Base-by-base conservation (phyloP, 1,140 invertebrate species). In the Probaryconus sp. region DNA sequence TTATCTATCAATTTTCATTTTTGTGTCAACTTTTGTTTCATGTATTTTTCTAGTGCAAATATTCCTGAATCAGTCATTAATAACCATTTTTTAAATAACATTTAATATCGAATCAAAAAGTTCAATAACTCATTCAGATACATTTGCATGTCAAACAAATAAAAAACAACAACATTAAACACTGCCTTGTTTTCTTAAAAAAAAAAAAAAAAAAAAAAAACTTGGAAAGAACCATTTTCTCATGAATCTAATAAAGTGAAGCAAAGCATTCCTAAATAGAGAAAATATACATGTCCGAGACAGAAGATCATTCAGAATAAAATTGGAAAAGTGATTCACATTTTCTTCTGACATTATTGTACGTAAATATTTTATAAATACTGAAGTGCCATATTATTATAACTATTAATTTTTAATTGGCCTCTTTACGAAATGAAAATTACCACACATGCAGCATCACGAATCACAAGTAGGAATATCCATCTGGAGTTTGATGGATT, bases 371-470 rank as follows among this genome's bases (percentile, higher is more conserved):
- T n/a, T n/a, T n/a, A n/a, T n/a, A n/a, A n/a, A n/a, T n/a, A n/a
- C n/a, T n/a, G n/a, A n/a, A n/a, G n/a, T n/a, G n/a, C n/a, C n/a
- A n/a, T n/a, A n/a, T n/a, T n/a, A n/a, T n/a, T n/a, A n/a, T n/a
- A n/a, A n/a, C n/a, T n/a, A n/a, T n/a, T n/a, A n/a, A n/a, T n/a
- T n/a, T n/a, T n/a, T n/a, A n/a, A n/a, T n/a, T n/a, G n/a, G n/a
- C n/a, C n/a, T n/a, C n/a, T n/a, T n/a, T n/a, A n/a, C n/a, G n/a
- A n/a, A n/a, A n/a, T n/a, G n/a, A n/a, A n/a, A n/a, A n/a, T n/a
- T 45, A 65, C 43, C 70, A 67, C n/a, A 58, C 64, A 75, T 75
- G 65, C 60, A 69, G 38, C 65, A 24, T 53, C 42, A 65, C 65
- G 50, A 65, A 69, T 64, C 45, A 65, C 58, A 69, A 75, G 60